Conservation (phyloP, 1,140 invertebrate species). For the Heliconius eleuchia region DNA sequence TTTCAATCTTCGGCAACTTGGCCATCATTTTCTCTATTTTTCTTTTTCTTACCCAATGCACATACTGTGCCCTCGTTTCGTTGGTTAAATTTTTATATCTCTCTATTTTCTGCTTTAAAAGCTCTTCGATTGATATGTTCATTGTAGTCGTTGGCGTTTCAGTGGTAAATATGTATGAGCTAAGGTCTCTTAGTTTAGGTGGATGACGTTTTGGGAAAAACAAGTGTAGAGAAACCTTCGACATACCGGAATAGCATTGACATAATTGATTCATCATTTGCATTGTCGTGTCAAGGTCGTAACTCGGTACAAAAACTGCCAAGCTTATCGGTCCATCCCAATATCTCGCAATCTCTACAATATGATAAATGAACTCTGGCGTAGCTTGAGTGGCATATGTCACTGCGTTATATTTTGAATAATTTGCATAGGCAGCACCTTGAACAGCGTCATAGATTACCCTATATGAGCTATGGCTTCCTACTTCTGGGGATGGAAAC, state of each 20-base stretch:
- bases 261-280: conserved; percentile 84
- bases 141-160: conserved; percentile 45
- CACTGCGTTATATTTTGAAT: conserved; percentile 73
- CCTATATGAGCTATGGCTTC: conserved; percentile 82
- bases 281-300: conserved; percentile 84
- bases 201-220: conserved; percentile 82
- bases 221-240: conserved; percentile 87
- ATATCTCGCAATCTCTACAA: conserved; percentile 85
- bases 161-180: conserved; percentile 43
- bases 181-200: conserved; percentile 51
- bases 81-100: conserved; percentile 62
- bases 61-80: conserved; percentile 63
- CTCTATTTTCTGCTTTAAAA: conserved; percentile 56
- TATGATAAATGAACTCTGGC: conserved; percentile 87
- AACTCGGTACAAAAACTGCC: conserved; percentile 86
- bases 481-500: conserved; percentile 82
- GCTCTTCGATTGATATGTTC: conserved; percentile 53
- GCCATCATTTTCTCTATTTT: conserved; percentile 70
- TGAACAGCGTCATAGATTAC: conserved; percentile 85
- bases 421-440: conserved; percentile 61
- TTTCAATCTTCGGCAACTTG: conserved; percentile 38
- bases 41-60: conserved; percentile 63
- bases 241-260: conserved; percentile 84
- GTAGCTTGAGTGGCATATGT: conserved; percentile 89
- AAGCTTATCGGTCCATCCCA: conserved; percentile 90